Base-by-base conservation (phyloP, 2,888 invertebrate species). In the Habrosyne pyritoides region DNA sequence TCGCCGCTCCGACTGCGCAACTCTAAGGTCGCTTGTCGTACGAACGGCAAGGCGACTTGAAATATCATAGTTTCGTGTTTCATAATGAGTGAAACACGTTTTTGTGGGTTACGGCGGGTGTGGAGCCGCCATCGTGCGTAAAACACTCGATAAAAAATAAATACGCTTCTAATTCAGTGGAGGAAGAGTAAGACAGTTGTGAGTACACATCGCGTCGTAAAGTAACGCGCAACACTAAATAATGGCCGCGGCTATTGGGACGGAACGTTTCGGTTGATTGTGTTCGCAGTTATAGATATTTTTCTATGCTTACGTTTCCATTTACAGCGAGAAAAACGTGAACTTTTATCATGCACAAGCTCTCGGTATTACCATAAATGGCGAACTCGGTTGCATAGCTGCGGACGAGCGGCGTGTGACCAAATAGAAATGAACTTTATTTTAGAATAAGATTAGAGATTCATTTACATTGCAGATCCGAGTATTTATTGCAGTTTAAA, bases 51-150 rank as follows among this genome's bases (percentile, higher is more conserved):
- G 74, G 77, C 84, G 78, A 84, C 81, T 86, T 79, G 74, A 78
- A 88, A 89, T 88, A 87, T 89, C 88, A 87, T 87, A 87, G 87
- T 83, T 89, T 87, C 88, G 86, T 85, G 84, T 91, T 91, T 89
- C 90, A 89, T 91, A 91, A 91, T 88, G 89, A 89, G 86, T 83
- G 71, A 78, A 89, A 91, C 90, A 81, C 79, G 89, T 90, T 90
- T 85, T 84, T 77, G 84, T 83, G 75, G 86, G 71, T 73, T 81
- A 79, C 64, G 57, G 75, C 64, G 58, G 56, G 71, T 76, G 76
- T 86, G 83, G 90, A 91, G 89, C 77, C 71, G 87, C 66, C 56
- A 18, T 42, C 18, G 59, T 53, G 48, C 59, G 55, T 58, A 61
- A 67, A 71, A 65, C 57, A 62, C 53, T 52, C 54, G 54, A 61